Conservation (phyloP, 2,888 invertebrate genomes). For the Phaonia tiefii region DNA sequence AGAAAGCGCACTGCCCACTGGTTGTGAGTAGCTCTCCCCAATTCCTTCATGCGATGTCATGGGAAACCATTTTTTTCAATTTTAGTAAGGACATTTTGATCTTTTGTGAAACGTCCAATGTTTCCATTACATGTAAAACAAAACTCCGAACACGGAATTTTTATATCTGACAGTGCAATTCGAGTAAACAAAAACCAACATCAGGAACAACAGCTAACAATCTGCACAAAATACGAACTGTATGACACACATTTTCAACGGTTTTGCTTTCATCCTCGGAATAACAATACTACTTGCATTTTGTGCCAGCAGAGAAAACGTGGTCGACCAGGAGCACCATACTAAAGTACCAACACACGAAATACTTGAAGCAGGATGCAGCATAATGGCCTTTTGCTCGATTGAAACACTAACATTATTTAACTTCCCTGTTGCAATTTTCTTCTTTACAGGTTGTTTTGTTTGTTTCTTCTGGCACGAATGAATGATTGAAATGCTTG, state of each 20-base stretch:
- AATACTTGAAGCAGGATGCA: background rate
- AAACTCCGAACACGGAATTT: no score
- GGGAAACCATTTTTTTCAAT: no score
- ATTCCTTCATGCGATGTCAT: no score
- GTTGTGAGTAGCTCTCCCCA: no score
- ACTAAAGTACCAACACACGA: conserved; percentile 18
- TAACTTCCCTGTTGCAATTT: conserved; percentile 41
- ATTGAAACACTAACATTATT: conserved; percentile 11
- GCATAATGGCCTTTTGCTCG: no score
- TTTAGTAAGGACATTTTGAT: no score
- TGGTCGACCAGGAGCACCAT: background rate
- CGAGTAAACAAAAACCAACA: background rate
- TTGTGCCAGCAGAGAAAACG: conserved; percentile 22
- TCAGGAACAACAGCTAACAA: no score
- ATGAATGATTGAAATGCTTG: conserved; percentile 6
- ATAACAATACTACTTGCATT: conserved; percentile 37
- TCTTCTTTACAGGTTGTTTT: conserved; percentile 36
- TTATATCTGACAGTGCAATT: no score
- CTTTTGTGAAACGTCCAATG: no score
- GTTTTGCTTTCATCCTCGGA: background rate
- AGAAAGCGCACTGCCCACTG: no score
- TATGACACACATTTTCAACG: conserved; percentile 37
- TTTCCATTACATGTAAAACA: background rate
- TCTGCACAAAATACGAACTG: conserved; percentile 3
- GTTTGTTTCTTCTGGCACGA: conserved; percentile 32